These are phyloP conservation scores for Eulemur mongoz DNA, from an alignment of 2,797 vertebrate genomes.

Conservation along the genomic window DNA sequence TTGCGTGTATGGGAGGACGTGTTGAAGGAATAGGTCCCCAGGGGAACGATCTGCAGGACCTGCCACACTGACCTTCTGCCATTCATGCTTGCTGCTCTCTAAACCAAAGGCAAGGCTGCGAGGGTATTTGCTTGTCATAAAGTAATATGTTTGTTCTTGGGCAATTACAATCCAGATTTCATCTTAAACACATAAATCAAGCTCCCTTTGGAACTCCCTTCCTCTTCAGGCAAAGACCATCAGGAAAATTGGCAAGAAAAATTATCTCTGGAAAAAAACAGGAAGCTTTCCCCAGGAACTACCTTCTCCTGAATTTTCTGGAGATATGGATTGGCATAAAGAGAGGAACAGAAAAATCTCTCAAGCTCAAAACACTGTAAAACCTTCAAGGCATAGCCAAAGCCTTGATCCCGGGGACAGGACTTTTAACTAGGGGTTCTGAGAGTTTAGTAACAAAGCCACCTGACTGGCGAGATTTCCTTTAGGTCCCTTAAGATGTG, in stretches of 20 bases:
- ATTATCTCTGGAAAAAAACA: neutral
- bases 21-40: neutral
- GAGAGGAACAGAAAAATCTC: neutral
- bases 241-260: slow-evolving; percentile 27
- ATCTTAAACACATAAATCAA: slow-evolving; percentile 2
- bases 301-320: slow-evolving; percentile 7
- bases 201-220: neutral
- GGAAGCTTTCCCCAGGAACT: neutral
- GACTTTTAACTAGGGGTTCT: neutral
- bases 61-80: neutral
- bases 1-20: neutral
- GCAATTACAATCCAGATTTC: slow-evolving; percentile 52
- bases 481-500: neutral
- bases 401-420: neutral
- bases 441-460: slow-evolving; percentile 17
- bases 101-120: neutral
- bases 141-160: slow-evolving; percentile 26
- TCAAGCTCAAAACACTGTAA: neutral
- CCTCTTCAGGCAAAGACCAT: slow-evolving; percentile 2
- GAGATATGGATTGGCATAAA: neutral
- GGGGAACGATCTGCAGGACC: neutral
- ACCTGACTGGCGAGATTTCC: neutral
- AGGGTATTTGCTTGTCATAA: neutral
- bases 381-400: neutral
- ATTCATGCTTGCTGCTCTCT: neutral